Conservation (phyloP, 2,797 vertebrate genomes). For the Okamejei kenojei region DNA sequence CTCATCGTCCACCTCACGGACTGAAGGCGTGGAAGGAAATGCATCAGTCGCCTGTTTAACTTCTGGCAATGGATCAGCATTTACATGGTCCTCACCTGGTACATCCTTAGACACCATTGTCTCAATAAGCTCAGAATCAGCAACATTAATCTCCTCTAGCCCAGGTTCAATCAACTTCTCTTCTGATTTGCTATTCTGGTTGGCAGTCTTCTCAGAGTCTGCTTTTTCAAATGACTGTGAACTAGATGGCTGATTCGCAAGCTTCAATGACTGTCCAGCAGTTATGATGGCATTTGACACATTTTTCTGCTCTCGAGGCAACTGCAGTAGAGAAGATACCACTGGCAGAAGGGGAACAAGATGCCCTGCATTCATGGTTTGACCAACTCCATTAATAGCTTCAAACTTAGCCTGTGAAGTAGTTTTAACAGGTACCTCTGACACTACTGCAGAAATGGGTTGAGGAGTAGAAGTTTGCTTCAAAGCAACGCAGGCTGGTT, state of each 20-base stretch:
- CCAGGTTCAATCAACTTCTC: no score
- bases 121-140: no score
- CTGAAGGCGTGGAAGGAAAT: no score
- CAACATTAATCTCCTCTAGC: no score
- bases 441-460: conserved; percentile 56
- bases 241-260: conserved; percentile 46
- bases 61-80: no score
- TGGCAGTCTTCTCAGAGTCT: no score
- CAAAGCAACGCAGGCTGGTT: conserved; percentile 24
- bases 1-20: no score
- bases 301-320: conserved; percentile 56
- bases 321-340: conserved; percentile 59
- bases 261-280: conserved; percentile 55
- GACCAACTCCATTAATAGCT: conserved; percentile 46
- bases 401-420: conserved; percentile 51
- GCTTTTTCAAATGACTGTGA: no score
- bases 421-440: conserved; percentile 44
- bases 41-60: no score
- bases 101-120: no score
- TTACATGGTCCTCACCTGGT: no score
- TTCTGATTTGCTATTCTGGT: no score
- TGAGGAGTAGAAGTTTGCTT: conserved; percentile 49
- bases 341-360: conserved; percentile 51
- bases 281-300: conserved; percentile 54
- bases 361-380: conserved; percentile 43